Percentiles rank a stretch among this genome's conserved stretches.
phyloP scores from a whole-genome alignment of 1,140 invertebrate genomes.

The Paralvinella palmiformis region DNA sequence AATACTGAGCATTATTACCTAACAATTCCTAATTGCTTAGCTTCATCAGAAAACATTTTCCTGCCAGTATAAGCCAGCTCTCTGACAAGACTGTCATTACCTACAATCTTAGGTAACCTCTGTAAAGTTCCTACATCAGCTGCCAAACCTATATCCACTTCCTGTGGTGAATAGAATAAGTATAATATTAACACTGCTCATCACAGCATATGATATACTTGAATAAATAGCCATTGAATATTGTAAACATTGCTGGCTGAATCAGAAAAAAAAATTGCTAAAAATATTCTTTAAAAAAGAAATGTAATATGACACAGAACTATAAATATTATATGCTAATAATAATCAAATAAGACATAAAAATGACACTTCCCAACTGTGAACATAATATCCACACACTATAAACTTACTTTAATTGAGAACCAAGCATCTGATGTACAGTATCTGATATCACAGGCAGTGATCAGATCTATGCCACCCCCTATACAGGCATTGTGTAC shows the following conservation, averaged over 20 bases:
- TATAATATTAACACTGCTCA: no score
- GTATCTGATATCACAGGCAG: constrained; percentile 85
- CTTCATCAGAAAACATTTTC: constrained; percentile 75
- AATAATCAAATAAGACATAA: neutral
- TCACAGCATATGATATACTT: no score
- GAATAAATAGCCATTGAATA: neutral
- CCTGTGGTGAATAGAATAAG: constrained; percentile 42
- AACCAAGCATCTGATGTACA: constrained; percentile 88
- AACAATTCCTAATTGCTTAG: constrained; percentile 51
- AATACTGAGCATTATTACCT: constrained; percentile 34
- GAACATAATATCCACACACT: neutral
- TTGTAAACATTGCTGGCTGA: neutral
- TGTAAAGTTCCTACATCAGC: constrained; percentile 93
- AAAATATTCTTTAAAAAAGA: neutral
- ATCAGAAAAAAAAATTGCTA: neutral
- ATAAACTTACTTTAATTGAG: constrained; percentile 59
- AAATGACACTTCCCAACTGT: neutral
- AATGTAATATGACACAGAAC: neutral
- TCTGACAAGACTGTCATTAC: constrained; percentile 76
- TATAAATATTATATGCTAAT: neutral
- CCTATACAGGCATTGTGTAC: constrained; percentile 86
- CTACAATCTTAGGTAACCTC: constrained; percentile 85
- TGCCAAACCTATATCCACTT: constrained; percentile 68
- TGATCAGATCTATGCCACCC: constrained; percentile 79
- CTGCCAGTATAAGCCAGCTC: constrained; percentile 84